A percentile compares a stretch with the other conserved stretches of the same genome.
phyloP scores from a whole-genome alignment of 1,140 invertebrate genomes.

The Drosophila punjabiensis region DNA sequence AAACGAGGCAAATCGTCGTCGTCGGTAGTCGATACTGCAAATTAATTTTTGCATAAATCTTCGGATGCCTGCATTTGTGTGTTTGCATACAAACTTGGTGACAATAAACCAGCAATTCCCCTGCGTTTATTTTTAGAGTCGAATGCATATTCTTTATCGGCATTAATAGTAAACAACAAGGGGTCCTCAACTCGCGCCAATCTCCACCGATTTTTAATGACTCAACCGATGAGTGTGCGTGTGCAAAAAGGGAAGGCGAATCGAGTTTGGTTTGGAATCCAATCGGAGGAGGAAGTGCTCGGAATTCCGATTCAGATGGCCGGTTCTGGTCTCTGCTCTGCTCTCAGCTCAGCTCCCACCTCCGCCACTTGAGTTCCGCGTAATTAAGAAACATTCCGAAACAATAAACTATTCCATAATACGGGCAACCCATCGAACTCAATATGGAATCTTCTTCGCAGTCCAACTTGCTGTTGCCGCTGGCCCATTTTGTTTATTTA shows the following conservation, averaged over 20 bases:
- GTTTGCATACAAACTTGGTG: conserved; percentile 42
- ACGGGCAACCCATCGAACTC: conserved; percentile 62
- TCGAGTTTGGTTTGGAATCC: conserved; percentile 16
- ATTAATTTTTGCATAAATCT: conserved; percentile 76
- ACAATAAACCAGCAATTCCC: conserved; percentile 35
- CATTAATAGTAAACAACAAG: conserved; percentile 57
- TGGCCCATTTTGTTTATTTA: conserved; percentile 41
- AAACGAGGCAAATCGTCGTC: conserved; percentile 29
- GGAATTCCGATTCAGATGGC: conserved; percentile 62
- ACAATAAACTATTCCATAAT: conserved; percentile 76
- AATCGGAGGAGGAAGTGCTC: conserved; percentile 63
- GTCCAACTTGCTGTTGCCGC: neutral
- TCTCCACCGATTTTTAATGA: conserved; percentile 26
- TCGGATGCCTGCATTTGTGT: conserved; percentile 32
- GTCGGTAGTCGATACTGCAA: conserved; percentile 48
- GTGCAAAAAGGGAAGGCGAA: conserved; percentile 42
- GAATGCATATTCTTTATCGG: conserved; percentile 58
- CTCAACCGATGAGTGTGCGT: conserved; percentile 54
- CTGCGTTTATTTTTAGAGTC: conserved; percentile 43
- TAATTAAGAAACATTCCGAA: conserved; percentile 82
- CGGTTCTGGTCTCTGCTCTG: conserved; percentile 34
- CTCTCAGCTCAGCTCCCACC: conserved; percentile 16
- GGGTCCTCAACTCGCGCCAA: conserved; percentile 17
- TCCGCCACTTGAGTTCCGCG: conserved; percentile 76
- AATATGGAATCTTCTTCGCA: conserved; percentile 48